Evolutionary conservation across 2,797 vertebrate genomes (phyloP), one percentile per base, ranked within the genome.

Genomic region (Muscicapa comitata): DNA sequence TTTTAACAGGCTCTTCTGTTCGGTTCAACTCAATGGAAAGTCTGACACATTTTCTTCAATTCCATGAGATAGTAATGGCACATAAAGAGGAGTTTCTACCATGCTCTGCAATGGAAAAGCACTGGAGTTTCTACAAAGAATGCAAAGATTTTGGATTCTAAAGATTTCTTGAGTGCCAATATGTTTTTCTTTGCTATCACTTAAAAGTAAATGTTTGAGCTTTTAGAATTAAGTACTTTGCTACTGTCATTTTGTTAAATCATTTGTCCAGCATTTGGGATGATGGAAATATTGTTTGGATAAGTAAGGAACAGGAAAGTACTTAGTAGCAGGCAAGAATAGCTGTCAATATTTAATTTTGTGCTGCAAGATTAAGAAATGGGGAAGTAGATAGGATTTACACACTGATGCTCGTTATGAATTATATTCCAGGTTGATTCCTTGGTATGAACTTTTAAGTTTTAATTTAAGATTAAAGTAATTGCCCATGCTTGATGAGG

Each of bases 71-170:
- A 92, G 86, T 97, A 63, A 50, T 98, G 84, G 96, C 98, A 71
- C 75, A 61, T 13, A 93, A 98, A 79, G 98, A 98, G 38, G 99
- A 99, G 91, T 96, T 99, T 83, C 89, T 99, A 23, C 98, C 99
- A 4, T 97, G 93, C 28, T 91, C 97, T 58, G 10, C 97, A 42
- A 98, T 98, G 98, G 98, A 99, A 84, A 77, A 88, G 50, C 93
- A 98, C 72, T 99, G 99, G 99, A 97, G 96, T 83, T 97, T 96
- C 67, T 98, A 98, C 72, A 75, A 93, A 51, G 93, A 94, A 18
- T 96, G 91, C 82, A 96, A 98, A 54, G 95, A 85, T 37, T 97
- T 97, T 79, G 95, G 92, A 45, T 97, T 98, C 94, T 98, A 72
- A 98, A 88, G n/a, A 77, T 47, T 63, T 75, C 10, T 81, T 47